Conservation (phyloP, 2,113 vertebrate species). For the Bungarus multicinctus region DNA sequence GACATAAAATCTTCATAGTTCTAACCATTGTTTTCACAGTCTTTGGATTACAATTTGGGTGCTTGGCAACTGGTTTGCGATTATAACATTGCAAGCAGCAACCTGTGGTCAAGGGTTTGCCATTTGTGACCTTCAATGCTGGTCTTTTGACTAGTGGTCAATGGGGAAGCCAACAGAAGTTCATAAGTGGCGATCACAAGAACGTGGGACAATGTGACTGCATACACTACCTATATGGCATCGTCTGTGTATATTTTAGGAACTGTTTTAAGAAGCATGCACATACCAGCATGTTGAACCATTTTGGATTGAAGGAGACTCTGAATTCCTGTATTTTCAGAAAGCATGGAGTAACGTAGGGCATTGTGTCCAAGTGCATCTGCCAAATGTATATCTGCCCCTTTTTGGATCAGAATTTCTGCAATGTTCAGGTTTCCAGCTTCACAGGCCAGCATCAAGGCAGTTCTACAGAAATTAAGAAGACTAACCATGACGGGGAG, state of each 20-base stretch:
- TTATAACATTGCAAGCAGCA: not conserved
- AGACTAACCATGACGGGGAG: not conserved
- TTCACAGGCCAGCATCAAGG: conserved; percentile 88
- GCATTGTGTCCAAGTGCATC: conserved; percentile 87
- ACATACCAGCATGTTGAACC: conserved; percentile 80
- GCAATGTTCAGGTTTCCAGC: conserved; percentile 64
- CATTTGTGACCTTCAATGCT: not conserved
- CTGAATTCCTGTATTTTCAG: conserved; percentile 77
- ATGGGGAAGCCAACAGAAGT: not conserved
- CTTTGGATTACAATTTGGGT: not conserved
- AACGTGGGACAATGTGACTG: not conserved
- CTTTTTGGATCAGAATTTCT: conserved; percentile 80
- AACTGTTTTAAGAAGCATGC: not conserved
- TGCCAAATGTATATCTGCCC: conserved; percentile 76
- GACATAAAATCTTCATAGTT: not conserved
- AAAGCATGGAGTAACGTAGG: conserved; percentile 81
- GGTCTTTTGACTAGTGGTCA: not conserved
- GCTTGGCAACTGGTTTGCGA: not conserved
- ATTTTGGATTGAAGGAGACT: conserved; percentile 75
- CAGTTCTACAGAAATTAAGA: conserved; percentile 72
- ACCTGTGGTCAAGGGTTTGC: not conserved
- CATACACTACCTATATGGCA: not conserved
- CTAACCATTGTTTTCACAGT: not conserved
- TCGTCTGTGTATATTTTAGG: not conserved
- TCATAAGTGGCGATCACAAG: not conserved